phyloP scores from a whole-genome alignment of 2,797 vertebrate genomes.

The Pristis pectinata region DNA sequence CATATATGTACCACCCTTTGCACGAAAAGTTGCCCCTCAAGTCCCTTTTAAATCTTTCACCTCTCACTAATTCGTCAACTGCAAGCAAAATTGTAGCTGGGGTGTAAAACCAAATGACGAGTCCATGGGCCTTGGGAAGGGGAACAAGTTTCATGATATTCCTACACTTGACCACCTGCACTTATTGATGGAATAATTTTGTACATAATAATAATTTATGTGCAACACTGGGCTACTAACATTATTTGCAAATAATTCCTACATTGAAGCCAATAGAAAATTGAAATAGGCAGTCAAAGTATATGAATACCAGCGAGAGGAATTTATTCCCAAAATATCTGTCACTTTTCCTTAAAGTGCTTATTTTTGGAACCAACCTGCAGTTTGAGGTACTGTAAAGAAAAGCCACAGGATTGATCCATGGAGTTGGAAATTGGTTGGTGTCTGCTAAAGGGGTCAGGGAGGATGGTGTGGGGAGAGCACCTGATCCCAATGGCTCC shows the following conservation, averaged over 20 bases:
- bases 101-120: not conserved
- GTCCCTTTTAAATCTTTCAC: too few species aligned
- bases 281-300: not conserved
- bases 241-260: not conserved
- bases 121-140: not conserved
- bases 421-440: not conserved
- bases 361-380: not conserved
- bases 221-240: not conserved
- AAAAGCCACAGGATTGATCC: not conserved
- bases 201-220: not conserved
- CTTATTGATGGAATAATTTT: not conserved
- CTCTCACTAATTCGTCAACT: too few species aligned
- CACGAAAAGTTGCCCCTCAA: too few species aligned
- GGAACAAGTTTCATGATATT: too few species aligned
- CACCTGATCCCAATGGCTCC: not conserved
- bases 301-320: not conserved
- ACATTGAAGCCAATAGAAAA: not conserved
- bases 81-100: not conserved
- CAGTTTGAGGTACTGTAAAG: not conserved
- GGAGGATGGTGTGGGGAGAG: not conserved
- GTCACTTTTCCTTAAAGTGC: not conserved
- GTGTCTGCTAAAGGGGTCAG: too few species aligned
- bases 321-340: not conserved
- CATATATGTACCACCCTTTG: too few species aligned
- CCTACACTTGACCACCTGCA: not conserved